Evolutionary conservation across 2,797 vertebrate species (phyloP), one percentile per base, ranked within the genome.

Genomic region (Danio aesculapii): DNA sequence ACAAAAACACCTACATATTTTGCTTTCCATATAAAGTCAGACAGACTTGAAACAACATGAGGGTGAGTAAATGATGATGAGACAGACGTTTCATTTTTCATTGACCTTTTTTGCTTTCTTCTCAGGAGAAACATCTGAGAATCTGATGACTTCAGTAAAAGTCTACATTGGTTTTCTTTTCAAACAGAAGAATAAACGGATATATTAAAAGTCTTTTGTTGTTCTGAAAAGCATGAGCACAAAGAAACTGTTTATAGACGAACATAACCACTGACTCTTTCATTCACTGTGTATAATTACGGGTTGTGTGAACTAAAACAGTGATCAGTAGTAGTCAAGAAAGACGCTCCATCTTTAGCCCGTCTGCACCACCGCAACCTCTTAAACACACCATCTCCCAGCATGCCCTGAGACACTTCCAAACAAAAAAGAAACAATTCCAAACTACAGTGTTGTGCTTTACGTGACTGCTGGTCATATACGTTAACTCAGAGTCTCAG

Each of bases 271-370:
- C 80, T 57, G 50, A 77, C 44, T 68, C 83, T 88, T 52, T 87
- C 75, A 84, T 85, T 84, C 76, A 49, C 49, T 61, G 63, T 72
- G 52, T 85, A 61, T 86, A 84, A 88, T 84, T 88, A 87, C 17
- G 66, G 85, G 74, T 61, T 81, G 68, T 8, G 50, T 72, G 74
- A 43, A 58, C 81, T 71, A 63, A 82, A 79, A 81, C 58, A 52
- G 46, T 62, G 73, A 86, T 83, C 68, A 75, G 70, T 83, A 71
- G 79, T 82, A 62, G 59, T 80, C 52, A 64, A 53, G 72, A 74
- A 64, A 53, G 72, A 74, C 21, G 59, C 75, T 76, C 80, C 81
- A 58, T 75, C 76, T 87, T 84, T 81, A 82, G 77, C 73, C 52
- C 6, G 50, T 14, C 71, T 74, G 76, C 19, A 74, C 77, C 77